Base-by-base conservation (phyloP, 2,797 vertebrate genomes). In the Gadopsis marmoratus region DNA sequence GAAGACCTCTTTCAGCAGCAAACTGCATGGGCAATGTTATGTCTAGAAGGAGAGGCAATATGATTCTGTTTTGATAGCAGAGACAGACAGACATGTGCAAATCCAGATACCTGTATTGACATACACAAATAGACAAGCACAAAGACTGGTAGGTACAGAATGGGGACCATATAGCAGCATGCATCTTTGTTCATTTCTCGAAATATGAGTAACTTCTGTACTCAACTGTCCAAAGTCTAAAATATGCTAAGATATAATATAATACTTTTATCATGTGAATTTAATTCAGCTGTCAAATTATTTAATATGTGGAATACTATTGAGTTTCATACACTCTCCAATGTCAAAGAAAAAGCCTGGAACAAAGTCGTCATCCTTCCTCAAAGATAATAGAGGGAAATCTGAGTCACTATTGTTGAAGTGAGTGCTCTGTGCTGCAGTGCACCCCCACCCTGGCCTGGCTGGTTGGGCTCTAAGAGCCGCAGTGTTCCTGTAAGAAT, bases 401-500 rank as follows among this genome's bases (percentile, higher is more conserved):
- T 89, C 79, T 70, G 56, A 90, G 67, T 82, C 83, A 83, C 76
- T 66, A 82, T 79, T 89, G 82, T 77, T 78, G 66, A 90, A 89
- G 72, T 67, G 84, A 90, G 90, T 80, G 81, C 82, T 84, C 81
- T 93, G 69, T 91, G 90, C 92, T 91, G 89, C 91, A 89, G 88
- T 91, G 91, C 89, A 88, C 92, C 85, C 86, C 91, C 92, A 80
- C 92, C 79, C 79, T 79, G 65, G 83, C 83, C 84, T 79, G 78
- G 53, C 79, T 88, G 82, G 72, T 88, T 84, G 88, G 80, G 88
- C 90, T 81, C 85, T 89, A 89, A 93, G 89, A 89, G 90, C 89
- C 51, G 88, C 88, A 90, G 91, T 88, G 82, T 87, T 93, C 89
- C 84, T 92, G 78, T 86, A 91, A 91, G 91, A 93, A 87, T 89